phyloP scores from a whole-genome alignment of 2,888 invertebrate species.

The Synanthedon andrenaeformis region DNA sequence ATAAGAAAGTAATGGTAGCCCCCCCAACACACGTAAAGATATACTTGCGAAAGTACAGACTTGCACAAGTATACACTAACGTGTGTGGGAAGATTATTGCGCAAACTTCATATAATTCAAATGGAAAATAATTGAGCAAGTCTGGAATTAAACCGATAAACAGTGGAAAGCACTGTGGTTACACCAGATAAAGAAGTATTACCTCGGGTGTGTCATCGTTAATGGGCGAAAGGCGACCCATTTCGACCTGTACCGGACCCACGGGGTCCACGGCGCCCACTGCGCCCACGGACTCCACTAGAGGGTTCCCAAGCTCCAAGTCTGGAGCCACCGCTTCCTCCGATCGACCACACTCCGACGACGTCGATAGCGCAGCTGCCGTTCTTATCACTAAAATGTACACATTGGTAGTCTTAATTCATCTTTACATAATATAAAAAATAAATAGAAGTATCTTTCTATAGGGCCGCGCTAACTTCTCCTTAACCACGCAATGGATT shows the following conservation, averaged over 20 bases:
- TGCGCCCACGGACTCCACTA: constrained; percentile 1
- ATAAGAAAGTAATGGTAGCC: no score
- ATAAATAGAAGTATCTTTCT: no score
- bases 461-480: no score
- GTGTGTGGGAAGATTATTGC: no score
- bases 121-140: no score
- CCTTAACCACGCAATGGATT: no score
- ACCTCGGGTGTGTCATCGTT: constrained; percentile 8
- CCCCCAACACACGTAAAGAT: no score
- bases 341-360: constrained; percentile 12
- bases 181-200: neutral
- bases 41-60: no score
- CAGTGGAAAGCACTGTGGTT: no score
- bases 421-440: neutral
- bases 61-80: no score
- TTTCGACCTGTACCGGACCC: constrained; percentile 15
- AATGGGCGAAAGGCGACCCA: constrained; percentile 16
- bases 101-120: no score
- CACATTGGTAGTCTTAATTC: neutral
- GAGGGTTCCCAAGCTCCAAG: constrained; percentile 9
- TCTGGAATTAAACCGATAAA: no score
- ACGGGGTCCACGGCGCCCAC: constrained; percentile 8
- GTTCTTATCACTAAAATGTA: constrained; percentile 34
- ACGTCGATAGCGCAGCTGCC: constrained; percentile 22
- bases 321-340: constrained; percentile 8